Percentiles rank a stretch among this genome's conserved stretches.
Evolutionary conservation across 2,888 invertebrate species (phyloP).

Genomic region (Leucania comma): DNA sequence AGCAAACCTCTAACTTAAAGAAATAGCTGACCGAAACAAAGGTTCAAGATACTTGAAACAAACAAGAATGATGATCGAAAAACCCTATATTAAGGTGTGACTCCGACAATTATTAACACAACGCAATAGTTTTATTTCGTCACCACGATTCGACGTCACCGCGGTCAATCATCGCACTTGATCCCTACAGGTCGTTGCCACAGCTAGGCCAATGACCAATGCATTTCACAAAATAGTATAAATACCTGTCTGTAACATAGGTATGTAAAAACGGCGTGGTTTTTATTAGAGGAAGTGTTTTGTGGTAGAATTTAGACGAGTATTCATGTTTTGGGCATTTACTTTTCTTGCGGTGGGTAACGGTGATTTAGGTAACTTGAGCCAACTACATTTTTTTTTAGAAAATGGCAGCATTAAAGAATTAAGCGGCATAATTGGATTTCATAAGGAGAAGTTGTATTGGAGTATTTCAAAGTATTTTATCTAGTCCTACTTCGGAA

Average conservation of each 20-base stretch:
- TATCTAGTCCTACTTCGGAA: too few relatives aligned
- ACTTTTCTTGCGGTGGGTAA: not conserved
- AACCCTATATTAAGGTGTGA: constrained; percentile 4
- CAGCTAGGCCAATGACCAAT: constrained; percentile 68
- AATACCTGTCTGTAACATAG: constrained; percentile 33
- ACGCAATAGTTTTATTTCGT: constrained; percentile 58
- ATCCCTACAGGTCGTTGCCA: constrained; percentile 77
- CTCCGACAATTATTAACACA: constrained; percentile 40
- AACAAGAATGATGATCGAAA: not conserved
- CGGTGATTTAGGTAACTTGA: not conserved
- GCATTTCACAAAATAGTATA: constrained; percentile 55
- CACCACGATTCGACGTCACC: constrained; percentile 53
- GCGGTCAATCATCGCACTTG: constrained; percentile 69
- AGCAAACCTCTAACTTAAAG: not conserved
- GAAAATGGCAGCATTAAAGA: not conserved
- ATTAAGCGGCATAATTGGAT: too few relatives aligned
- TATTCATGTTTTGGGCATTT: not conserved
- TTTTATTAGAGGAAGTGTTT: constrained; percentile 34
- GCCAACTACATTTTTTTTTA: not conserved
- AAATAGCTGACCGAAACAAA: not conserved
- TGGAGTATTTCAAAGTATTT: too few relatives aligned
- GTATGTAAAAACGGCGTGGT: constrained; percentile 35
- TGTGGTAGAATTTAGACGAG: constrained; percentile 9
- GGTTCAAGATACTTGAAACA: not conserved
- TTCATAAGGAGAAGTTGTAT: too few relatives aligned